Conservation (phyloP, 2,888 invertebrate species). For the Stegana nigrithorax region DNA sequence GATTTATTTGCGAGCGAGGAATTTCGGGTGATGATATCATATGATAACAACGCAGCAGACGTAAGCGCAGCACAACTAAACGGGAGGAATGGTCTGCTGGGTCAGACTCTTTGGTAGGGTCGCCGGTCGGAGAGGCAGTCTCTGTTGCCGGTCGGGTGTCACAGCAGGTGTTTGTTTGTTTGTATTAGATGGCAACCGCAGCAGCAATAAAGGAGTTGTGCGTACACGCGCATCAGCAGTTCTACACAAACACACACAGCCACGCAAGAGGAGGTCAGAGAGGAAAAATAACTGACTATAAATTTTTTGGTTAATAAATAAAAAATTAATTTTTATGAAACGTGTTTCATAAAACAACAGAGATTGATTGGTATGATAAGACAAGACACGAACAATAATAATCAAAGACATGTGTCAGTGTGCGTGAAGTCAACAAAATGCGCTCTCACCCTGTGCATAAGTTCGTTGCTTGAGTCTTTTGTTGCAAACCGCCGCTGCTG, state of each 20-base stretch:
- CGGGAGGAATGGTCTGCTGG: not conserved
- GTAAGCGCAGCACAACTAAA: conserved; percentile 30
- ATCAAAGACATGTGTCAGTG: conserved; percentile 49
- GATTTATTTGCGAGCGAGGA: conserved; percentile 63
- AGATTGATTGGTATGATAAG: conserved; percentile 57
- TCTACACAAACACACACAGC: not conserved
- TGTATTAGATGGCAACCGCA: not conserved
- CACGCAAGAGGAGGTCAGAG: no score
- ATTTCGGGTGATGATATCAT: conserved; percentile 67
- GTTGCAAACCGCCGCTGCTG: conserved; percentile 23
- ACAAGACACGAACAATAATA: conserved; percentile 41
- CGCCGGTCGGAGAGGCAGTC: not conserved
- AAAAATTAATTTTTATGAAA: conserved; percentile 59
- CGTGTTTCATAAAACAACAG: conserved; percentile 59
- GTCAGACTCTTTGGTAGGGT: not conserved
- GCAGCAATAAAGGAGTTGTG: no score
- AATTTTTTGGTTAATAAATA: conserved; percentile 50
- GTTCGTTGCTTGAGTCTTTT: conserved; percentile 48
- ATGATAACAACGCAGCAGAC: conserved; percentile 59
- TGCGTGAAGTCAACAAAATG: conserved; percentile 1
- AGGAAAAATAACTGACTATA: no score
- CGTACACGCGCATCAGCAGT: not conserved
- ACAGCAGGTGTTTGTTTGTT: conserved; percentile 56
- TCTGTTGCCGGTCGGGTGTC: conserved; percentile 36
- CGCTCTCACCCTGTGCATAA: conserved; percentile 4